phyloP scores from a whole-genome alignment of 2,888 invertebrate species.

The Tipula confusa region DNA sequence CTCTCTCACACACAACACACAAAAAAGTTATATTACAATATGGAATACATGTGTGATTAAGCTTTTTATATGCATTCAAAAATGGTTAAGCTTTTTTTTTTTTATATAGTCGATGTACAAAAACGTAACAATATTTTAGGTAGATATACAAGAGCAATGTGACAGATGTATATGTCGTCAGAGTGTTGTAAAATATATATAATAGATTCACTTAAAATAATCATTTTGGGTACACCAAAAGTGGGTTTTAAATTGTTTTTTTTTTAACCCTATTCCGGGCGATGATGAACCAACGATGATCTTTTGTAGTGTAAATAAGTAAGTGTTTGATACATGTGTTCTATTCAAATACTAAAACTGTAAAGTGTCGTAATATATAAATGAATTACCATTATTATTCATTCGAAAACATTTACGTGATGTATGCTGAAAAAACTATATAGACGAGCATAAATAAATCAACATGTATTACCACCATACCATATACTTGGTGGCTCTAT shows the following conservation, averaged over 20 bases:
- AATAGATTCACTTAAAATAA: background rate
- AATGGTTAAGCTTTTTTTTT: background rate
- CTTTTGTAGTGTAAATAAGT: background rate
- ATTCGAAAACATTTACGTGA: background rate
- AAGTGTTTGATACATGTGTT: background rate
- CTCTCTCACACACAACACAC: background rate
- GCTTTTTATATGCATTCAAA: constrained; percentile 7
- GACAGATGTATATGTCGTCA: background rate
- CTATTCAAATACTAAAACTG: background rate
- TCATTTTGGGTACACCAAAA: background rate
- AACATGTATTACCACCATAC: too few species aligned
- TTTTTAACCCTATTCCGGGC: background rate
- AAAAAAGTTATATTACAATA: background rate
- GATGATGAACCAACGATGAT: background rate
- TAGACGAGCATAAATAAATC: too few species aligned
- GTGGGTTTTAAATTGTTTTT: background rate
- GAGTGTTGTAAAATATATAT: background rate
- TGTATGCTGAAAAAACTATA: background rate
- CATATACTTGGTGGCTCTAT: background rate
- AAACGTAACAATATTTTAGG: background rate
- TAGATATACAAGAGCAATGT: background rate
- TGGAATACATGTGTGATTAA: constrained; percentile 1
- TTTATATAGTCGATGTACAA: too few species aligned
- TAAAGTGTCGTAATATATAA: background rate
- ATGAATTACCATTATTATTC: background rate